These are phyloP conservation scores for Oasisia sp. DNA, from an alignment of 2,888 invertebrate species.

Conservation along the genomic window DNA sequence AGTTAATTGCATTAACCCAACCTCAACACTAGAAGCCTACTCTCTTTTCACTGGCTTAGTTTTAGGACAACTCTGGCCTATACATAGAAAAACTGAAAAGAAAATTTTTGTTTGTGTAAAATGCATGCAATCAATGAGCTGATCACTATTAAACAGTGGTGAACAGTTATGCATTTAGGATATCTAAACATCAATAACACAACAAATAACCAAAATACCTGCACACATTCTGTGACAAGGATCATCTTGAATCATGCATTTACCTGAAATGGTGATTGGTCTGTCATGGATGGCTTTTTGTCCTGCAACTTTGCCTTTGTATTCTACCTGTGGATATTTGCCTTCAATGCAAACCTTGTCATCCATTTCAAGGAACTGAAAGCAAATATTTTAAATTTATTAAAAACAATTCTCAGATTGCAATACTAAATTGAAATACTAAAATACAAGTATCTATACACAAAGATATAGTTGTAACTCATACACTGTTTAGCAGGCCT, in stretches of 20 bases:
- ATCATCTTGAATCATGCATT: background rate
- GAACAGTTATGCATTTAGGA: too few species aligned
- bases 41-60: too few species aligned
- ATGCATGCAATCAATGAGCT: too few species aligned
- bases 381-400: slow-evolving; percentile 28
- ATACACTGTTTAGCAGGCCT: too few species aligned
- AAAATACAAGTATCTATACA: background rate
- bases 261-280: slow-evolving; percentile 40
- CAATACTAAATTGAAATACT: background rate
- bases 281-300: slow-evolving; percentile 57
- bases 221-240: background rate
- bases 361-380: slow-evolving; percentile 64
- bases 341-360: slow-evolving; percentile 47
- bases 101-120: too few species aligned
- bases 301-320: slow-evolving; percentile 75
- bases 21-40: too few species aligned
- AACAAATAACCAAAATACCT: background rate
- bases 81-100: too few species aligned
- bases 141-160: too few species aligned
- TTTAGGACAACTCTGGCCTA: too few species aligned
- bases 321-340: slow-evolving; percentile 48
- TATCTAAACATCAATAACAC: background rate
- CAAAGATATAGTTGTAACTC: too few species aligned
- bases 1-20: too few species aligned
- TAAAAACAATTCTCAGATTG: background rate